Evolutionary conservation across 2,797 vertebrate species (phyloP), one percentile per base, ranked within the genome.

Genomic region (Pipistrellus pipistrellus): DNA sequence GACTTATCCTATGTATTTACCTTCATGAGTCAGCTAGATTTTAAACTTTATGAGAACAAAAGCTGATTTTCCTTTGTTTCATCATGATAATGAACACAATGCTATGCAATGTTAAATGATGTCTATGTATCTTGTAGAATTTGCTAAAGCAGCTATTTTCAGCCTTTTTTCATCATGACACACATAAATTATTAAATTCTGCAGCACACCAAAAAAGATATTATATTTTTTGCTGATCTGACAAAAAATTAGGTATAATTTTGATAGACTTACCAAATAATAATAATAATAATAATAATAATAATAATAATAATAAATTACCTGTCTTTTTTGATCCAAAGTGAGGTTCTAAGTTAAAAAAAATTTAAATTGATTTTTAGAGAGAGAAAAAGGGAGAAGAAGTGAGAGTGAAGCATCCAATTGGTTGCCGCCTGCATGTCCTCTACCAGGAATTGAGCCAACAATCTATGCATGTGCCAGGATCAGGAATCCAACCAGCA

Each of bases 1-100:
- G 38, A 83, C 51, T 94, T 93, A 81, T 41, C 59, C 17, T 90
- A 21, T 1, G 15, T 68, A 57, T 89, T 83, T 57, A 72, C n/a
- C 35, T 95, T 69, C 27, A 57, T 30, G 53, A 86, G 35, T 80
- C 46, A 91, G 46, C 12, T 73, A n/a, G 44, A 64, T 73, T 90
- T 64, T 92, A 90, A 93, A 75, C 32, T 91, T 35, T 10, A 30
- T 17, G 27, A 90, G 86, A 88, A 69, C 12, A 68, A 85, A 72
- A 55, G 41, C 32, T 83, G 38, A 69, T 25, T 85, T 91, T 86
- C 23, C 59, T 78, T 91, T 94, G 41, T 35, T 94, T 68, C 41
- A 76, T 35, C 3, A 51, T 41, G 38, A 41, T 80, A 68, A 32
- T 8, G 11, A 84, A 20, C 68, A 92, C 10, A 77, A 8, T 51